Base-by-base conservation (phyloP, 1,140 invertebrate genomes). In the Zaprionus vittiger region DNA sequence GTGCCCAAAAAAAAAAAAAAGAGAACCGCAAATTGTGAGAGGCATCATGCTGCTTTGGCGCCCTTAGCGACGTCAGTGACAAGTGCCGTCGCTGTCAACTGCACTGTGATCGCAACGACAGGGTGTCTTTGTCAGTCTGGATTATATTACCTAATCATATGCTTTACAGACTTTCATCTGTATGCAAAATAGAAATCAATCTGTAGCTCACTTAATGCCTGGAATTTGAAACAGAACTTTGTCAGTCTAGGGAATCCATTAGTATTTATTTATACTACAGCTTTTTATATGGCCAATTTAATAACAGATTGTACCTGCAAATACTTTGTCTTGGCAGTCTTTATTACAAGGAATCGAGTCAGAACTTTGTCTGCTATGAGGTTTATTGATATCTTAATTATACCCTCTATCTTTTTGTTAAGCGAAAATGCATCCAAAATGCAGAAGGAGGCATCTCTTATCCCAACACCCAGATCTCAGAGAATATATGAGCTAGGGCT, bases 71-170 rank as follows among this genome's bases (percentile, higher is more conserved):
- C 1, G 15, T 61, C 26, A 67, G 54, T 26, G 56, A 69, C 52
- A 72, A 81, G 74, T 59, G 34, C 24, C 47, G 37, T 24, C 59
- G 80, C 75, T 82, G 80, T 71, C 80, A 82, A 67, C 75, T 82
- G 80, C 76, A 79, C 56, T 67, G 62, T 59, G 77, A 83, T 82
- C 80, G 49, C 37, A 14, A 15, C 38, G 47, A 55, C 38, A 67
- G 61, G 37, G 57, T 63, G 52, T 70, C 56, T 64, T 17, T 28
- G 24, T n/a, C 38, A 44, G n/a, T 59, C 31, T 55, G 3, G 49
- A 38, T 61, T n/a, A n/a, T 17, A 62, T 37, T 59, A 59, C n/a
- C 31, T 37, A 59, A 59, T 37, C 28, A 60, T 60, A 20, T 38
- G 31, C 31, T 6, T 59, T 52, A 47, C n/a, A 17, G n/a, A 17